A percentile compares a stretch with the other conserved stretches of the same genome.
Evolutionary conservation across 2,797 vertebrate species (phyloP).

Genomic region (Alectoris magna): DNA sequence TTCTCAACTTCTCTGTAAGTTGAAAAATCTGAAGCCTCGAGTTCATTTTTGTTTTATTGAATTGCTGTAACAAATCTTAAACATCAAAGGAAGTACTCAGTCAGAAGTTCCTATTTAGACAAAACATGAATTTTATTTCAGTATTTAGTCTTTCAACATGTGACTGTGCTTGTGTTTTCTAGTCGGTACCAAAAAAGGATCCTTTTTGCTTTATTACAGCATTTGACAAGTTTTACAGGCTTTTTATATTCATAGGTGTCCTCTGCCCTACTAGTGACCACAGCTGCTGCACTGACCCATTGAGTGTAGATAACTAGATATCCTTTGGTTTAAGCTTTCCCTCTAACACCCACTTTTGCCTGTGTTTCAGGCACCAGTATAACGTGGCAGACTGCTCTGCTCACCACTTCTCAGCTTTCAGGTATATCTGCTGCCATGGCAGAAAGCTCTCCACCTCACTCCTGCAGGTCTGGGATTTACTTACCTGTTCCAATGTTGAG

Average conservation of each 20-base stretch:
- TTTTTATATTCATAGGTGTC: neutral
- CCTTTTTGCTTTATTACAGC: neutral
- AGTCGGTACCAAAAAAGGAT: neutral
- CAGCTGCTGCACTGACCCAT: neutral
- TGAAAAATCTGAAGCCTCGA: neutral
- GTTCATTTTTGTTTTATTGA: neutral
- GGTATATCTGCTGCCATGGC: neutral
- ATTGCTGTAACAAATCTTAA: neutral
- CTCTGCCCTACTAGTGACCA: neutral
- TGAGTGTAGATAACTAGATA: neutral
- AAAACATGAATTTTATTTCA: constrained; percentile 1
- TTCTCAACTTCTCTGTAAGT: neutral
- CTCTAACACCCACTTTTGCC: neutral
- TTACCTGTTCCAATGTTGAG: neutral
- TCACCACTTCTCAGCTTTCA: rapidly evolving
- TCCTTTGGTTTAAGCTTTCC: neutral
- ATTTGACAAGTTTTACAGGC: rapidly evolving
- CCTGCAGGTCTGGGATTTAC: neutral
- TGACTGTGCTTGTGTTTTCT: neutral
- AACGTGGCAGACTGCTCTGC: neutral
- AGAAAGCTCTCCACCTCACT: rapidly evolving
- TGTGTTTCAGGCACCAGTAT: neutral
- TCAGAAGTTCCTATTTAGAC: neutral
- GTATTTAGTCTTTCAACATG: neutral
- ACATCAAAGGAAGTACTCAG: neutral